Evolutionary conservation across 2,113 vertebrate genomes (phyloP).

Genomic region (Gymnarchus niloticus): DNA sequence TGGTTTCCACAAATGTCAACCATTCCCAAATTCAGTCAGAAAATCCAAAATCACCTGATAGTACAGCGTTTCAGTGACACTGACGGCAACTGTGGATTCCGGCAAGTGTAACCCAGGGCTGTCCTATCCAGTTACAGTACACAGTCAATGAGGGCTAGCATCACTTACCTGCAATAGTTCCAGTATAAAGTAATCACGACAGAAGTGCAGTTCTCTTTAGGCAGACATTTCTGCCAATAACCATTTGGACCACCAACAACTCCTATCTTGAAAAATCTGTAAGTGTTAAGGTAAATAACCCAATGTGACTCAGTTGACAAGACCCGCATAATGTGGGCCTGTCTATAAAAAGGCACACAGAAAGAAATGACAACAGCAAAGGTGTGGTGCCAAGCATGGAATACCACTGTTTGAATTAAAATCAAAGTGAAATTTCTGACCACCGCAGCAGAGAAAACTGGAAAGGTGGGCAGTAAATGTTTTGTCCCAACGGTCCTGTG

Average conservation of each 20-base stretch:
- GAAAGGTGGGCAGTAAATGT: not conserved
- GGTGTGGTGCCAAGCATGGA: not conserved
- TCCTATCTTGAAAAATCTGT: not conserved
- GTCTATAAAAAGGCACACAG: not conserved
- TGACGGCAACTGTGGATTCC: not conserved
- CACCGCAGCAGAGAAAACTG: not conserved
- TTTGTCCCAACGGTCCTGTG: not conserved
- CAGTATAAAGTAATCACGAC: not conserved
- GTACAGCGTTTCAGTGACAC: not conserved
- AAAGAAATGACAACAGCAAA: not conserved
- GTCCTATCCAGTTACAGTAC: not conserved
- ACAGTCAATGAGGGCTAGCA: not conserved
- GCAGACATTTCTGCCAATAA: too few relatives aligned
- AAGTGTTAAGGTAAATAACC: not conserved
- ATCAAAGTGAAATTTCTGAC: not conserved
- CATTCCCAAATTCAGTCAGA: not conserved
- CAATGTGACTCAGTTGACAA: not conserved
- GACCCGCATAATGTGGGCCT: not conserved
- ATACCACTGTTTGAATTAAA: not conserved
- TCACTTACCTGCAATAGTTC: not conserved
- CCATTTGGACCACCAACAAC: too few relatives aligned
- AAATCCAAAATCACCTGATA: not conserved
- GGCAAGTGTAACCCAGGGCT: not conserved
- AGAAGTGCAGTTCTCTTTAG: not conserved
- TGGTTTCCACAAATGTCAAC: not conserved